Percentiles rank a stretch among this genome's conserved stretches.
Conservation (phyloP, 2,797 vertebrate species). For the Amblyraja radiata region DNA sequence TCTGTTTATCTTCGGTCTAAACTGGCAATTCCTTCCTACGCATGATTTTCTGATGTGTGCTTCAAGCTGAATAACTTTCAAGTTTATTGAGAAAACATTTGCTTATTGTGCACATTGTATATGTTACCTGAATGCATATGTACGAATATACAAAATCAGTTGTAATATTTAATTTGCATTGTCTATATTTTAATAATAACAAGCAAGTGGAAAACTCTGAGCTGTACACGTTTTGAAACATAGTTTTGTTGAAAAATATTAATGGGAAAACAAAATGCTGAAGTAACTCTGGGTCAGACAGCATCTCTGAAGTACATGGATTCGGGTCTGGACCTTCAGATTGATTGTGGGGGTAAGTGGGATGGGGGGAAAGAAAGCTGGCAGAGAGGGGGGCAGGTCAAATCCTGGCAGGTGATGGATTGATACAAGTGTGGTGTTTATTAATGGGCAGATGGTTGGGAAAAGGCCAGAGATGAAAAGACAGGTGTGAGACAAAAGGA, state of each 20-base stretch:
- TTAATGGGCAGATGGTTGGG: too few relatives aligned
- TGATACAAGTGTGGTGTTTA: too few relatives aligned
- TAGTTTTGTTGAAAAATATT: not conserved
- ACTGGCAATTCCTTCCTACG: not conserved
- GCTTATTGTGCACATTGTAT: not conserved
- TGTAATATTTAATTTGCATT: not conserved
- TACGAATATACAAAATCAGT: not conserved
- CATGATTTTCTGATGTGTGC: not conserved
- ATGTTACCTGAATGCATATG: not conserved
- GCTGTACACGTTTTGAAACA: not conserved
- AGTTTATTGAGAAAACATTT: not conserved
- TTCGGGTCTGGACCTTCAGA: too few relatives aligned
- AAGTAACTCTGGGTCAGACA: too few relatives aligned
- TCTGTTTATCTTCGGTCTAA: too few relatives aligned
- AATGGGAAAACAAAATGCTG: not conserved
- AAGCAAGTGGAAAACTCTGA: not conserved
- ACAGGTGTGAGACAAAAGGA: too few relatives aligned
- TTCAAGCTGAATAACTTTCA: not conserved
- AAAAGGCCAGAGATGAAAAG: too few relatives aligned
- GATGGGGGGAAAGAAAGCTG: too few relatives aligned
- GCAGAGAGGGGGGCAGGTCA: too few relatives aligned
- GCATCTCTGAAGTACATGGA: too few relatives aligned
- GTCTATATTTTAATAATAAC: not conserved
- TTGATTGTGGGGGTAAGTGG: too few relatives aligned
- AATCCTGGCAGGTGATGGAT: too few relatives aligned